A percentile compares a stretch with the other conserved stretches of the same genome.
These are phyloP conservation scores for Drosophila arawakana DNA, from an alignment of 1,140 invertebrate species.

Conservation along the genomic window DNA sequence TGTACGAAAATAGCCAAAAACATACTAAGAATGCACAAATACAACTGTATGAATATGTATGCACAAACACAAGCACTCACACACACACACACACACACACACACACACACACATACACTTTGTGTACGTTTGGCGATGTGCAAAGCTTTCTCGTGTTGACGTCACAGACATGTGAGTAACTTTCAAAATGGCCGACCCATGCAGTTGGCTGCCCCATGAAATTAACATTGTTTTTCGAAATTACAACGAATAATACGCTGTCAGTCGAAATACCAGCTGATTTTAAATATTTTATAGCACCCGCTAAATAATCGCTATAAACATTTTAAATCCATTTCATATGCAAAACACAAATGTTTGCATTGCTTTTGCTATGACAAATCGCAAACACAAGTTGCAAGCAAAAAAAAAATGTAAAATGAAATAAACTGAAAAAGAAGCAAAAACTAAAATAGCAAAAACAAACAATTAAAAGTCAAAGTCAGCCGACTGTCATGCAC, in stretches of 20 bases:
- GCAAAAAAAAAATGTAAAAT: conserved; percentile 30
- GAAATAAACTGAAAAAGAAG: conserved; percentile 19
- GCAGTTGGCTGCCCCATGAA: conserved; percentile 31
- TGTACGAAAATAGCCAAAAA: conserved; percentile 67
- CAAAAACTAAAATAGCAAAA: conserved; percentile 13
- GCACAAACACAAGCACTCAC: neutral
- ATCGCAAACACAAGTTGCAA: conserved; percentile 19
- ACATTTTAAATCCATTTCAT: conserved; percentile 20
- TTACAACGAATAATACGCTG: neutral
- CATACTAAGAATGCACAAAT: conserved; percentile 40
- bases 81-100: neutral
- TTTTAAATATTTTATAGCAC: conserved; percentile 23
- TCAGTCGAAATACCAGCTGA: conserved; percentile 12
- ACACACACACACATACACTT: neutral
- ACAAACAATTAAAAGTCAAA: conserved; percentile 51
- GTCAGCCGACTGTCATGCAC: conserved; percentile 54
- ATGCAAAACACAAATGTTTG: conserved; percentile 29
- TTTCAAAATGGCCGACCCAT: conserved; percentile 37
- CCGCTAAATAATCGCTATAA: conserved; percentile 3
- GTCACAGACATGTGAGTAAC: conserved; percentile 45
- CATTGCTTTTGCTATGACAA: conserved; percentile 33
- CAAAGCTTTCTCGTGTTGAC: conserved; percentile 46
- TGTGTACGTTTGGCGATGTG: conserved; percentile 3
- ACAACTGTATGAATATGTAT: conserved; percentile 17
- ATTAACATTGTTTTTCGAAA: conserved; percentile 12